Conservation (phyloP, 1,140 invertebrate species). For the Eubasilissa regina region DNA sequence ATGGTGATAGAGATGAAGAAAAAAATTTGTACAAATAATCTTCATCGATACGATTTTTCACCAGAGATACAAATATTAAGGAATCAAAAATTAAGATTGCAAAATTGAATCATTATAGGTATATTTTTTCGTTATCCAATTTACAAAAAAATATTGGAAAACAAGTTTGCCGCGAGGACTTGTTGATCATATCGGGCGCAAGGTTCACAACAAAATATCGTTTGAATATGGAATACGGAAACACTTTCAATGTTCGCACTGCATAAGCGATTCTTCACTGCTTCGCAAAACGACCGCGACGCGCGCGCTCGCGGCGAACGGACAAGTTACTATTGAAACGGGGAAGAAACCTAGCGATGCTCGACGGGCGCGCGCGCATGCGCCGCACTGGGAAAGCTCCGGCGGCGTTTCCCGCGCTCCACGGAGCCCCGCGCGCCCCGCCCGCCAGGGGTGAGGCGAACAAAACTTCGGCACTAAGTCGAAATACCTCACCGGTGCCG, state of each 20-base stretch:
- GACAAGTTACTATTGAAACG: conserved; percentile 5
- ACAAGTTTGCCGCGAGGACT: too few relatives aligned
- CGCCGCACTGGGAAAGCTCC: conserved; percentile 17
- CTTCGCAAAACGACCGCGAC: neutral
- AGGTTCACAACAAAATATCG: neutral
- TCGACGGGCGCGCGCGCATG: conserved; percentile 4
- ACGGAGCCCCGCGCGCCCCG: neutral
- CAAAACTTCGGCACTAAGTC: neutral
- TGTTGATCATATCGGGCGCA: too few relatives aligned
- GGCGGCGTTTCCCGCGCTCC: conserved; percentile 30
- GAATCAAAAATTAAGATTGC: too few relatives aligned
- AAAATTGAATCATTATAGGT: too few relatives aligned
- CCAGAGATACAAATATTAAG: too few relatives aligned
- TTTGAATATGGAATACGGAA: conserved; percentile 21
- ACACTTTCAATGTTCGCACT: conserved; percentile 3
- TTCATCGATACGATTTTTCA: too few relatives aligned
- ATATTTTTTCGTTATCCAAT: too few relatives aligned
- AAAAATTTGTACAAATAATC: too few relatives aligned
- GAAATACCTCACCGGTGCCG: neutral
- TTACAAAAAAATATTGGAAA: too few relatives aligned
- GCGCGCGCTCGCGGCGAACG: conserved; percentile 13
- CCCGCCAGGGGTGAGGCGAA: neutral
- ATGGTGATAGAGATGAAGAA: too few relatives aligned
- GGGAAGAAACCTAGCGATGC: conserved; percentile 3
- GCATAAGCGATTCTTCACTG: neutral